Evolutionary conservation across 2,113 vertebrate genomes (phyloP).

Genomic region (Xyrauchen texanus): DNA sequence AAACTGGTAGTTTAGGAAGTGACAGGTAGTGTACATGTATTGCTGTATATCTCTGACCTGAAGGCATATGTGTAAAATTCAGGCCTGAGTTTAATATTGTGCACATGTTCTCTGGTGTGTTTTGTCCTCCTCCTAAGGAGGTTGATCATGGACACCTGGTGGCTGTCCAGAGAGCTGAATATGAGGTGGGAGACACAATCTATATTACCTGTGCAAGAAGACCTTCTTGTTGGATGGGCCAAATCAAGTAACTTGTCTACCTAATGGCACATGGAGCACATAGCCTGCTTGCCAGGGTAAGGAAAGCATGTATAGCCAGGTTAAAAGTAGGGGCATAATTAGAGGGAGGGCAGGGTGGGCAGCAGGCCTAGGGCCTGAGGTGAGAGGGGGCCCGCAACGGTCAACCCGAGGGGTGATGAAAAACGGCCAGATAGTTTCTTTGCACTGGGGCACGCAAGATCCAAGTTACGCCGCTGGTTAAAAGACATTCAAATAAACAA

Average conservation of each 20-base stretch:
- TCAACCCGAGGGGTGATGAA: no score
- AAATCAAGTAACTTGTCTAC: slow-evolving; percentile 72
- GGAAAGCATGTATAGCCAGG: neutral
- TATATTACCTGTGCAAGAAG: slow-evolving; percentile 82
- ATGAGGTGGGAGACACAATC: slow-evolving; percentile 77
- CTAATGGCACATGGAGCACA: slow-evolving; percentile 74
- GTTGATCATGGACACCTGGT: slow-evolving; percentile 77
- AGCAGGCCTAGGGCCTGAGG: no score
- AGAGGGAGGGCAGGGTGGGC: no score
- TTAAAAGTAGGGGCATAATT: no score
- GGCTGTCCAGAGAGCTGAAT: slow-evolving; percentile 76
- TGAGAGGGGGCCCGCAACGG: no score
- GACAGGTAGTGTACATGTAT: no score
- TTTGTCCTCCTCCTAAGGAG: slow-evolving; percentile 72
- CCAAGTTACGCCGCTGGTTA: no score
- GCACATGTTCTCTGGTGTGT: slow-evolving; percentile 61
- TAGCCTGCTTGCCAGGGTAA: slow-evolving; percentile 76
- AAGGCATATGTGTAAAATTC: neutral
- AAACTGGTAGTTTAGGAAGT: no score
- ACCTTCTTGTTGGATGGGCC: slow-evolving; percentile 76
- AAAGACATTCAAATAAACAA: no score
- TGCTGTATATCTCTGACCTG: no score
- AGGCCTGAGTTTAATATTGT: neutral
- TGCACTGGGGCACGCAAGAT: no score
- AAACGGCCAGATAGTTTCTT: no score